A percentile compares a stretch with the other conserved stretches of the same genome.
These are phyloP conservation scores for Ataeniobius toweri DNA, from an alignment of 2,797 vertebrate genomes.

Conservation along the genomic window DNA sequence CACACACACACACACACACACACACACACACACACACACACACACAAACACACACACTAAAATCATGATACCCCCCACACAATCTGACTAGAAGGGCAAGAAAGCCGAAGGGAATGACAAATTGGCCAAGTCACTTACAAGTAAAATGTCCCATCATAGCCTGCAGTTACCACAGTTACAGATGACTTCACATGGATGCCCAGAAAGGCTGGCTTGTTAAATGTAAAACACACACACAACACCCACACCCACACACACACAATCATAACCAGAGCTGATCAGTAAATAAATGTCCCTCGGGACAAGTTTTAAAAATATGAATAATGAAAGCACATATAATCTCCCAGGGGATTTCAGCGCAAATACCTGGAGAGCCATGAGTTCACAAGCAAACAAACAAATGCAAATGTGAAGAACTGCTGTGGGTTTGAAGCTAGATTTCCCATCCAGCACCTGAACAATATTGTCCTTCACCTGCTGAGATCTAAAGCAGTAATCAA, in stretches of 20 bases:
- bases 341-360: constrained; percentile 29
- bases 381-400: constrained; percentile 40
- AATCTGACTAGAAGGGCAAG: constrained; percentile 39
- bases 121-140: constrained; percentile 49
- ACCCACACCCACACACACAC: constrained; percentile 27
- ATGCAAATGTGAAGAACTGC: constrained; percentile 59
- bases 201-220: constrained; percentile 50
- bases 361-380: constrained; percentile 30
- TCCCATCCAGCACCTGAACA: constrained; percentile 46
- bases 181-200: constrained; percentile 53
- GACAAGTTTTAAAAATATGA: constrained; percentile 42
- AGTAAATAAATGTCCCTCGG: constrained; percentile 34
- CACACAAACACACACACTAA: constrained; percentile 7
- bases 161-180: constrained; percentile 55
- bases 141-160: constrained; percentile 67
- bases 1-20: constrained; percentile 5
- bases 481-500: constrained; percentile 68
- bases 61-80: not conserved
- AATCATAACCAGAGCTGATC: constrained; percentile 42
- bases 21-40: constrained; percentile 11
- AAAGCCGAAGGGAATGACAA: constrained; percentile 39
- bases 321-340: constrained; percentile 33
- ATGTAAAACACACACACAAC: constrained; percentile 21
- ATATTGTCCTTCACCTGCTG: constrained; percentile 67
- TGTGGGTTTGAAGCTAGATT: constrained; percentile 26